Percentiles rank a stretch among this genome's conserved stretches.
These are phyloP conservation scores for Timandra comae DNA, from an alignment of 2,888 invertebrate genomes.

Conservation along the genomic window DNA sequence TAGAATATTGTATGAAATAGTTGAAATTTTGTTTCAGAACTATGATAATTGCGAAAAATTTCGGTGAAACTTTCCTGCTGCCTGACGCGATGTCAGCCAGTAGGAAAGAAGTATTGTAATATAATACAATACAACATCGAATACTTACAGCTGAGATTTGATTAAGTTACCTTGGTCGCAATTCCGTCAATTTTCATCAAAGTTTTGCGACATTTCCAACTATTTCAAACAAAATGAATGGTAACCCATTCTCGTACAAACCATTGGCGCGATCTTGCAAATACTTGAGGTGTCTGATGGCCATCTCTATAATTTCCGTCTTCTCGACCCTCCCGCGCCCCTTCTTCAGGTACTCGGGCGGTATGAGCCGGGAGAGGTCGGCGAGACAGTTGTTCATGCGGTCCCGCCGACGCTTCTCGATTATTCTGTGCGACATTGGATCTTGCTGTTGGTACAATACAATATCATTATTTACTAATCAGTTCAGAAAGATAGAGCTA, in stretches of 20 bases:
- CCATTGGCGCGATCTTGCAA: conserved; percentile 82
- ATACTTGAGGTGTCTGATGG: conserved; percentile 94
- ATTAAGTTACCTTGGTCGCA: no score
- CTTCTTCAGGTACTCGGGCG: conserved; percentile 94
- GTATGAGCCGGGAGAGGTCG: conserved; percentile 94
- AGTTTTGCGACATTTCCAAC: not conserved
- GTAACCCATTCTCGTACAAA: conserved; percentile 32
- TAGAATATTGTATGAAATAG: no score
- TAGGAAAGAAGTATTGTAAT: no score
- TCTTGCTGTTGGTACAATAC: conserved; percentile 82
- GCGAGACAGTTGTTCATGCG: conserved; percentile 98
- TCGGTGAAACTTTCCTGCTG: no score
- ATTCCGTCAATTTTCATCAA: no score
- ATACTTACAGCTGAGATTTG: no score
- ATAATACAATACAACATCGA: no score
- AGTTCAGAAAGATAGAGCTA: no score
- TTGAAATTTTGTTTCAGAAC: no score
- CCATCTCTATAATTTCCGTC: conserved; percentile 99
- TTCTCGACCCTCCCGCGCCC: conserved; percentile 97
- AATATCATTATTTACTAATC: no score
- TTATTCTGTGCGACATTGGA: conserved; percentile 97
- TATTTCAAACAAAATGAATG: conserved; percentile 3
- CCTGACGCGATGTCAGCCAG: no score
- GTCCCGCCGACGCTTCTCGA: conserved; percentile 95
- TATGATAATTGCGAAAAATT: no score